Conservation (phyloP, 2,888 invertebrate species). For the Acrobasis consociella region DNA sequence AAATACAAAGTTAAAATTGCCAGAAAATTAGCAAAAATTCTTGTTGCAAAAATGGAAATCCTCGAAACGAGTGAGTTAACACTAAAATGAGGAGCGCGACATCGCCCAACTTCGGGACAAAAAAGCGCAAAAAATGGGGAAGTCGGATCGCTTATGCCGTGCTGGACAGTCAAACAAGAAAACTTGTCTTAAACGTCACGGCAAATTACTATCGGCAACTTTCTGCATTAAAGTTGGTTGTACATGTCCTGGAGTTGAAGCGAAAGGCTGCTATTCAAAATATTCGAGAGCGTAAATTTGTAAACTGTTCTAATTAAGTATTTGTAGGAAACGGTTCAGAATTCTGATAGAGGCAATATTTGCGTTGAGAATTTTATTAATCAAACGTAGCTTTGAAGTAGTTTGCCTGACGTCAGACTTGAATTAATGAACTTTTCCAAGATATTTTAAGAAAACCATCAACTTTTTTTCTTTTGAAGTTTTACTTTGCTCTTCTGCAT, state of each 20-base stretch:
- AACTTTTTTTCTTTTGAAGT: no score
- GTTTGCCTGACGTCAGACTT: neutral
- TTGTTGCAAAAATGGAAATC: conserved; percentile 10
- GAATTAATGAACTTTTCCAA: neutral
- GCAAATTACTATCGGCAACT: conserved; percentile 42
- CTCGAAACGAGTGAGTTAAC: conserved; percentile 24
- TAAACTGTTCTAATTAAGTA: conserved; percentile 17
- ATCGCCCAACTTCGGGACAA: conserved; percentile 12
- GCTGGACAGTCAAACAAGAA: conserved; percentile 44
- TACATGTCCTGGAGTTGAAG: conserved; percentile 9
- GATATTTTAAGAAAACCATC: no score
- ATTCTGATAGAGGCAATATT: neutral
- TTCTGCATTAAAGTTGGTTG: conserved; percentile 52
- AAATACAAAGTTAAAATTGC: conserved; percentile 12
- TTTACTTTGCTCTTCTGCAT: no score
- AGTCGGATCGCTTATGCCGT: conserved; percentile 19
- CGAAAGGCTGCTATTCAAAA: conserved; percentile 14
- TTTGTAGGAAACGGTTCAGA: conserved; percentile 2
- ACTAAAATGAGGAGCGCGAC: conserved; percentile 24
- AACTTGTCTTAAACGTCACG: conserved; percentile 43
- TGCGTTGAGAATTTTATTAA: neutral
- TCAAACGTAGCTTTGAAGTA: neutral
- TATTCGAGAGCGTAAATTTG: conserved; percentile 7
- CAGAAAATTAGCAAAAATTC: conserved; percentile 18
- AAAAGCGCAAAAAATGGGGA: conserved; percentile 9